These are phyloP conservation scores for Halcyon senegalensis DNA, from an alignment of 2,113 vertebrate species.

Conservation along the genomic window DNA sequence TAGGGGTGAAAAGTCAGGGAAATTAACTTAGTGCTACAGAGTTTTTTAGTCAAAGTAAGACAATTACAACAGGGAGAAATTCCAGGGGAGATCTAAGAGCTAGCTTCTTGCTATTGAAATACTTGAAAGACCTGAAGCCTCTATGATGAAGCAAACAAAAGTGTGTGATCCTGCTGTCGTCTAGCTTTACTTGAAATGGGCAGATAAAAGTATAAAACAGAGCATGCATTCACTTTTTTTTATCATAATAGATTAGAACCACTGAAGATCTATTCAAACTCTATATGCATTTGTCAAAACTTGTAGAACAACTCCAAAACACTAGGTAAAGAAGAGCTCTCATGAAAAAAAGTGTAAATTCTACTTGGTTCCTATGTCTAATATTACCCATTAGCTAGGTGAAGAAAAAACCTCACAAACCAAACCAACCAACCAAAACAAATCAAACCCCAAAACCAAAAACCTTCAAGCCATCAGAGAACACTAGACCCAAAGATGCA, in stretches of 20 bases:
- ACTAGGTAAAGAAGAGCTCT: background rate
- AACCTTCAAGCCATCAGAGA: background rate
- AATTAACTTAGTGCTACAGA: background rate
- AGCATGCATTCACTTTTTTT: background rate
- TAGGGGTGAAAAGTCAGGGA: background rate
- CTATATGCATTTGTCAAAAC: background rate
- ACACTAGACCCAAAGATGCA: too few species aligned
- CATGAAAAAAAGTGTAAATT: background rate
- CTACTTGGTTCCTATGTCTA: background rate
- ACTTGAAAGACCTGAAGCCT: background rate
- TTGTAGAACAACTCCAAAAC: background rate
- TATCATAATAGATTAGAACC: background rate
- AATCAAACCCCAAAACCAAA: too few species aligned
- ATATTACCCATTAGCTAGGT: background rate
- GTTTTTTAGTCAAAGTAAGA: background rate
- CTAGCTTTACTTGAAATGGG: background rate
- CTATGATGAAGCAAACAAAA: background rate
- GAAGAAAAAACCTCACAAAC: background rate
- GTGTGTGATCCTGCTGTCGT: background rate
- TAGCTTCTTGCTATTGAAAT: background rate
- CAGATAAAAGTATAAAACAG: background rate
- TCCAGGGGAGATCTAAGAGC: background rate
- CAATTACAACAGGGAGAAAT: background rate
- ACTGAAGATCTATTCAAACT: background rate
- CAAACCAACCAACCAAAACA: too few species aligned